These are phyloP conservation scores for Subanguina moxae DNA, from an alignment of 1,140 invertebrate genomes.

Conservation along the genomic window DNA sequence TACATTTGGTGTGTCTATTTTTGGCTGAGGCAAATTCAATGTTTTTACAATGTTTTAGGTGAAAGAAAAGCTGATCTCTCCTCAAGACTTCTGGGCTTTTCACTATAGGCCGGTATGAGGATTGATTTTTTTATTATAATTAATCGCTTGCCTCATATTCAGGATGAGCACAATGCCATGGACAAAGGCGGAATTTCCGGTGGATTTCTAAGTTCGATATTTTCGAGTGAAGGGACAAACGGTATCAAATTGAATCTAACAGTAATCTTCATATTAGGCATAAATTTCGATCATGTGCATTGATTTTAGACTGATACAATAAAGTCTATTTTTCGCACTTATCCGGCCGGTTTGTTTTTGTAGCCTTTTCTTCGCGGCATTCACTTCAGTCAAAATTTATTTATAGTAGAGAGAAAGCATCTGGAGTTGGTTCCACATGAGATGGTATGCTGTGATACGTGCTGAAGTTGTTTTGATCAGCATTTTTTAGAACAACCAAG, in stretches of 20 bases:
- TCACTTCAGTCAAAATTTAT: too few relatives aligned
- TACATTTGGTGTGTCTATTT: conserved; percentile 45
- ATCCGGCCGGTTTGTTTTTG: conserved; percentile 72
- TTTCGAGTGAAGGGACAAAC: conserved; percentile 89
- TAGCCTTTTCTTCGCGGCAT: too few relatives aligned
- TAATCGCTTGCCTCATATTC: neutral
- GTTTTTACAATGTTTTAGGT: conserved; percentile 8
- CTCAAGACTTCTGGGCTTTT: conserved; percentile 52
- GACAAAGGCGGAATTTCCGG: conserved; percentile 41
- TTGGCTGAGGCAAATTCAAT: too few relatives aligned
- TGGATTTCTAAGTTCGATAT: conserved; percentile 68
- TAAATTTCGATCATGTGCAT: too few relatives aligned
- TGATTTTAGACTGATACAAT: conserved; percentile 75
- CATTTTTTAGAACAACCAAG: conserved; percentile 70
- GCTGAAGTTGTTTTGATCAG: too few relatives aligned
- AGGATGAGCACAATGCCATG: conserved; percentile 3
- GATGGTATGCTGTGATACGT: conserved; percentile 63
- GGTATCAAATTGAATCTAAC: conserved; percentile 95
- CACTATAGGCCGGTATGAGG: conserved; percentile 32
- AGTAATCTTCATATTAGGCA: too few relatives aligned
- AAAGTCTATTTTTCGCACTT: conserved; percentile 96
- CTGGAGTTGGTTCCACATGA: conserved; percentile 89
- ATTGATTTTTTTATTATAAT: neutral
- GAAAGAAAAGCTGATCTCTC: conserved; percentile 49
- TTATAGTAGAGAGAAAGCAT: conserved; percentile 84